Conservation (phyloP, 2,888 invertebrate genomes). For the Trichopoda pennipes region DNA sequence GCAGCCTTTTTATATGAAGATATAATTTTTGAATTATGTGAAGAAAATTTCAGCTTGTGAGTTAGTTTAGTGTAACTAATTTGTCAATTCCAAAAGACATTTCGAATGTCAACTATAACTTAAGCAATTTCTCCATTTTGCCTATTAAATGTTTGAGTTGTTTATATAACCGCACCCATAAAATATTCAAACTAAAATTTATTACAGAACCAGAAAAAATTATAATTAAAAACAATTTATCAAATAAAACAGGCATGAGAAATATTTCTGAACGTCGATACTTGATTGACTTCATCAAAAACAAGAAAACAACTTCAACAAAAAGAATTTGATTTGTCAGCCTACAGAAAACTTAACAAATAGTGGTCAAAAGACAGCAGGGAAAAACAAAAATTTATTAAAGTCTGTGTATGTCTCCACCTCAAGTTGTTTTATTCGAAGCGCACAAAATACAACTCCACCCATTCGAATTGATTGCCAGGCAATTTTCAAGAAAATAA, state of each 20-base stretch:
- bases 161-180: slow-evolving; percentile 3
- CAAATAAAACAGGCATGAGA: slow-evolving; percentile 51
- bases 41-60: too few relatives aligned
- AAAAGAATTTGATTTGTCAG: slow-evolving; percentile 54
- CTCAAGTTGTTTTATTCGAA: slow-evolving; percentile 60
- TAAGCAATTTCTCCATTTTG: not conserved
- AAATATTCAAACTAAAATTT: slow-evolving; percentile 30
- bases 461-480: slow-evolving; percentile 61
- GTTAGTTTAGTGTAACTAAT: too few relatives aligned
- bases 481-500: slow-evolving; percentile 61
- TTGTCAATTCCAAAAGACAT: too few relatives aligned
- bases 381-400: slow-evolving; percentile 39
- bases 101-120: too few relatives aligned
- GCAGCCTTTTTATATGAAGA: too few relatives aligned
- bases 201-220: slow-evolving; percentile 25
- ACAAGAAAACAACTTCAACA: not conserved
- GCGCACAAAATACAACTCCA: slow-evolving; percentile 62
- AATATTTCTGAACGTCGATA: slow-evolving; percentile 9
- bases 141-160: not conserved
- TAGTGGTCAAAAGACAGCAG: slow-evolving; percentile 17
- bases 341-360: slow-evolving; percentile 41
- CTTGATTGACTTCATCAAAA: slow-evolving; percentile 45
- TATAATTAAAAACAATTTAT: slow-evolving; percentile 64
- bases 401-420: slow-evolving; percentile 64
- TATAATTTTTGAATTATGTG: too few relatives aligned